These are phyloP conservation scores for Eospalax fontanierii DNA, from an alignment of 2,797 vertebrate genomes.

Conservation along the genomic window DNA sequence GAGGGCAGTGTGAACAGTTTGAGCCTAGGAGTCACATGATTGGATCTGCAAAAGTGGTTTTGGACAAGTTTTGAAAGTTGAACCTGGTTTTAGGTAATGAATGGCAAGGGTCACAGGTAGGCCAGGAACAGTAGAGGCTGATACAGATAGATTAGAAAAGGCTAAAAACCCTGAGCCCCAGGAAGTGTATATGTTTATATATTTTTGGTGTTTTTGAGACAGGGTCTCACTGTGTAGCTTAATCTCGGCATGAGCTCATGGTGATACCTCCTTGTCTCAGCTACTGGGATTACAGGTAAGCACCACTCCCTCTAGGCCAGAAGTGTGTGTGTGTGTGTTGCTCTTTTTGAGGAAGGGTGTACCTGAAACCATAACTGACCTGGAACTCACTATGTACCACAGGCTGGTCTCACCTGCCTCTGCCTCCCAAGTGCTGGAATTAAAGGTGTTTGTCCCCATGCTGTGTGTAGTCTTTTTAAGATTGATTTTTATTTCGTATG, in stretches of 20 bases:
- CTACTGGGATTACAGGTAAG: not conserved
- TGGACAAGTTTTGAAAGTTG: conserved; percentile 14
- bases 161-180: not conserved
- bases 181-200: not conserved
- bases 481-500: no score
- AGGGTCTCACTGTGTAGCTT: not conserved
- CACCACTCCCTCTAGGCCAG: not conserved
- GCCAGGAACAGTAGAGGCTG: not conserved
- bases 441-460: no score
- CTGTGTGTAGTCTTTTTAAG: no score
- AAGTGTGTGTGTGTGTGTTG: no score
- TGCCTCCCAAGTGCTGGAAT: no score
- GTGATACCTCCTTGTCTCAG: not conserved
- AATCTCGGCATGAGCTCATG: not conserved
- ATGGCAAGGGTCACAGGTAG: not conserved
- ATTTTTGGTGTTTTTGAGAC: not conserved
- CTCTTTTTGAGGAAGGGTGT: no score
- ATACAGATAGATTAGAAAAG: not conserved
- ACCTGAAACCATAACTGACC: no score
- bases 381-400: no score
- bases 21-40: conserved; percentile 54
- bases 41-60: conserved; percentile 32
- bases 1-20: conserved; percentile 34
- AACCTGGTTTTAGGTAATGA: not conserved
- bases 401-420: no score